Evolutionary conservation across 2,113 vertebrate species (phyloP).

Genomic region (Cephalopholis sonnerati): DNA sequence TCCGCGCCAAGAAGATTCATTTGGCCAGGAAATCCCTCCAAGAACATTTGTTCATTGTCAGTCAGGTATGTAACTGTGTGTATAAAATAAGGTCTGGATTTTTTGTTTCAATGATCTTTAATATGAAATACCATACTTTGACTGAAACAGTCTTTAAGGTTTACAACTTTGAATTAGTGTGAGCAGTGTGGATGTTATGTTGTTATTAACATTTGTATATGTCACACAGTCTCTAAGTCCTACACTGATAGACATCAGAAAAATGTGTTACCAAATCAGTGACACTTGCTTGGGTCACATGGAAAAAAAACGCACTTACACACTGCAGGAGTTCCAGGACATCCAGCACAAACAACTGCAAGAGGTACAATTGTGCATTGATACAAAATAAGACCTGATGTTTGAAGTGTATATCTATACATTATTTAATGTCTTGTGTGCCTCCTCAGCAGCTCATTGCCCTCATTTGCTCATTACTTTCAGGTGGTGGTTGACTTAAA

Average conservation of each 20-base stretch:
- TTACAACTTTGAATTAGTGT: neutral
- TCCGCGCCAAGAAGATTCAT: conserved; percentile 84
- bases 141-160: neutral
- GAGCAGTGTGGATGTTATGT: neutral
- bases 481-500: conserved; percentile 82
- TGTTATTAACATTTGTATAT: conserved; percentile 16
- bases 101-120: conserved; percentile 10
- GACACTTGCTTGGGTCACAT: conserved; percentile 84
- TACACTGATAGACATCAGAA: conserved; percentile 87
- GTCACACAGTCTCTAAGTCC: conserved; percentile 83
- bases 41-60: conserved; percentile 84
- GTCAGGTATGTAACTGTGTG: conserved; percentile 80
- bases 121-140: neutral
- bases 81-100: neutral
- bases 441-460: neutral
- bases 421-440: no score
- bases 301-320: conserved; percentile 83
- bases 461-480: conserved; percentile 36
- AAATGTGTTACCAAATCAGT: conserved; percentile 87
- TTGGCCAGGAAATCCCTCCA: conserved; percentile 78
- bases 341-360: conserved; percentile 80
- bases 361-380: conserved; percentile 77
- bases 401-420: neutral
- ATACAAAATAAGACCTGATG: neutral
- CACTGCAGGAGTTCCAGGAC: conserved; percentile 85